phyloP scores from a whole-genome alignment of 2,888 invertebrate species.

The Harpagoxenus sublaevis region DNA sequence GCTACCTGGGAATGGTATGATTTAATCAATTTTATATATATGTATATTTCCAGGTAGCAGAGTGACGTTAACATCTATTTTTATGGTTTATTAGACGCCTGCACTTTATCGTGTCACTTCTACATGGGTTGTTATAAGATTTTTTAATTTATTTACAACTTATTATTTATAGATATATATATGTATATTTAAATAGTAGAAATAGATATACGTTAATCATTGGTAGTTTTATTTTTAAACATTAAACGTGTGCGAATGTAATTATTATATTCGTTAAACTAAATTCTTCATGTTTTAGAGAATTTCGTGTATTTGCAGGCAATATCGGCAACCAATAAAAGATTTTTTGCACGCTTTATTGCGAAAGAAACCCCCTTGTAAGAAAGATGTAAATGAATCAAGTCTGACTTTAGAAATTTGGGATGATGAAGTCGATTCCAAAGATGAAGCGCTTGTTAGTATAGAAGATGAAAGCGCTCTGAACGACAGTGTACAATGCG shows the following conservation, averaged over 20 bases:
- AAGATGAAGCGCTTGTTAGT: constrained; percentile 53
- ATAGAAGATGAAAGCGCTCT: constrained; percentile 37
- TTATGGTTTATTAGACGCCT: no score
- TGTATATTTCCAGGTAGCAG: no score
- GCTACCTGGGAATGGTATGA: no score
- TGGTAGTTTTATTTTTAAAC: neutral
- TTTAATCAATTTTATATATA: no score
- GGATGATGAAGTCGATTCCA: constrained; percentile 69
- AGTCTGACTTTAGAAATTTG: constrained; percentile 81
- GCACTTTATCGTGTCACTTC: no score
- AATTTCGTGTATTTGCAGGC: constrained; percentile 67
- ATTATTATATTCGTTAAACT: constrained; percentile 1
- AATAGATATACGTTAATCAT: neutral
- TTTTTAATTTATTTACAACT: no score
- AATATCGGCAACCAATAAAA: constrained; percentile 75
- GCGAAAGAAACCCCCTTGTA: constrained; percentile 45
- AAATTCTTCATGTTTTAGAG: constrained; percentile 26
- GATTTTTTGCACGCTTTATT: constrained; percentile 74
- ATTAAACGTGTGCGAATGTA: neutral
- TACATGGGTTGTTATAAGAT: no score
- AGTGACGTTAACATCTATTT: no score
- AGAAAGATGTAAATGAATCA: constrained; percentile 68
- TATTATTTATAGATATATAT: no score
- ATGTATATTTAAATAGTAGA: no score
- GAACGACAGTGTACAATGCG: constrained; percentile 53